Conservation (phyloP, 1,140 invertebrate genomes). For the Pogonomyrmex californicus region DNA sequence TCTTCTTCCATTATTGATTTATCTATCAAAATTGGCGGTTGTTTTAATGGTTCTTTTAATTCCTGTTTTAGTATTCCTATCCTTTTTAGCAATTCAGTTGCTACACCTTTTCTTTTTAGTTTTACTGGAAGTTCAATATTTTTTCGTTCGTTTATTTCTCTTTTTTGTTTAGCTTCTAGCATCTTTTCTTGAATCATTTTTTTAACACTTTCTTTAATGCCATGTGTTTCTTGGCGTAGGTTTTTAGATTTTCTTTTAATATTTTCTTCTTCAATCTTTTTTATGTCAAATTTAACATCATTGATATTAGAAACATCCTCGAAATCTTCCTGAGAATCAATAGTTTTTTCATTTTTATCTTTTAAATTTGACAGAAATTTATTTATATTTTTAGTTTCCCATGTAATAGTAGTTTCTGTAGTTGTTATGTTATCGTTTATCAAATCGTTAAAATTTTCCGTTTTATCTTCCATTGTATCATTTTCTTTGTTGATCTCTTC, state of each 20-base stretch:
- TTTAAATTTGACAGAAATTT: slow-evolving; percentile 2
- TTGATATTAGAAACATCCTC: slow-evolving; percentile 5
- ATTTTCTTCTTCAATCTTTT: slow-evolving; percentile 18
- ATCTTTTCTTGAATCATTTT: slow-evolving; percentile 83
- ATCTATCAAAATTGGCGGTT: slow-evolving; percentile 50
- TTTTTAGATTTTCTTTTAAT: slow-evolving; percentile 55
- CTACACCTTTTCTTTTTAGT: slow-evolving; percentile 51
- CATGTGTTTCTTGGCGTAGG: slow-evolving; percentile 67
- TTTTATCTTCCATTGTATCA: slow-evolving; percentile 13
- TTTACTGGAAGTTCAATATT: slow-evolving; percentile 67
- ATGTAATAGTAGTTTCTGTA: slow-evolving; percentile 18
- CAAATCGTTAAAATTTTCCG: background rate
- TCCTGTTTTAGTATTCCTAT: slow-evolving; percentile 67
- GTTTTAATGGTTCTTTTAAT: slow-evolving; percentile 57
- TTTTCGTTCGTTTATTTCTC: slow-evolving; percentile 60
- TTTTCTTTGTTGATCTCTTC: slow-evolving; percentile 9
- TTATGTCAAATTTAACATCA: slow-evolving; percentile 13
- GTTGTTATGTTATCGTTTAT: background rate
- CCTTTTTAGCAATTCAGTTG: slow-evolving; percentile 64
- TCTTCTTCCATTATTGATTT: slow-evolving; percentile 27
- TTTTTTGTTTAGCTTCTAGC: slow-evolving; percentile 77
- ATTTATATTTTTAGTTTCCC: slow-evolving; percentile 22
- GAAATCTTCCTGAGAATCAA: slow-evolving; percentile 5
- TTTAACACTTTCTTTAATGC: slow-evolving; percentile 82
- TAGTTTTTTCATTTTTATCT: background rate